Base-by-base conservation (phyloP, 2,113 vertebrate species). In the Hemiprocne comata region DNA sequence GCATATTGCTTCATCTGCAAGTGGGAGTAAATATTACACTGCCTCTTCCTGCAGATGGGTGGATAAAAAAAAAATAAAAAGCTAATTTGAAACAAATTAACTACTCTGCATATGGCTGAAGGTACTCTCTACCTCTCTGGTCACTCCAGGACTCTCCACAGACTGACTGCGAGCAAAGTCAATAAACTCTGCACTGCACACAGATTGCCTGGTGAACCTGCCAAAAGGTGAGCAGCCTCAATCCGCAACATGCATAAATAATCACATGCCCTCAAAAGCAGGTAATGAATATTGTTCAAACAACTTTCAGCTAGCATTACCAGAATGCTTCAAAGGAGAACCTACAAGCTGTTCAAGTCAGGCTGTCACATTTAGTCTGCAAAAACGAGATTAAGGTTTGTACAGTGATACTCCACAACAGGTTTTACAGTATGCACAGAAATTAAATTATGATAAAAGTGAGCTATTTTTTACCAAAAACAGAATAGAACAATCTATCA, bases 381-480 rank as follows among this genome's bases (percentile, higher is more conserved):
- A 88, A 75, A 73, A 90, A 94, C 13, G 74, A 95, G 92, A 91
- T 92, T 92, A 97, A 93, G 95, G 78, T 93, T 95, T 97, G 91
- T 64, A 86, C 82, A 26, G 92, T 33, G 89, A 95, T 94, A 98
- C 85, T 98, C 98, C 97, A 98, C 97, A 98, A 97, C 97, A 95
- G 97, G 97, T 98, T 98, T 98, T 98, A 97, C 97, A 90, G 78
- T 97, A 96, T 90, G 97, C 98, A 97, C 96, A 89, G 71, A 90
- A 98, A 98, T 97, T 97, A 97, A 97, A 97, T 95, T 96, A 98
- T 95, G 83, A 95, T 96, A 97, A 97, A 97, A 98, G 91, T 78
- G 94, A 98, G 97, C 96, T 98, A 92, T 98, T 98, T 98, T 94
- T 98, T 97, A 96, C 96, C 90, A 97, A 97, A 95, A 97, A 97